A percentile compares a stretch with the other conserved stretches of the same genome.
phyloP scores from a whole-genome alignment of 2,888 invertebrate species.

The Chesias legatella region DNA sequence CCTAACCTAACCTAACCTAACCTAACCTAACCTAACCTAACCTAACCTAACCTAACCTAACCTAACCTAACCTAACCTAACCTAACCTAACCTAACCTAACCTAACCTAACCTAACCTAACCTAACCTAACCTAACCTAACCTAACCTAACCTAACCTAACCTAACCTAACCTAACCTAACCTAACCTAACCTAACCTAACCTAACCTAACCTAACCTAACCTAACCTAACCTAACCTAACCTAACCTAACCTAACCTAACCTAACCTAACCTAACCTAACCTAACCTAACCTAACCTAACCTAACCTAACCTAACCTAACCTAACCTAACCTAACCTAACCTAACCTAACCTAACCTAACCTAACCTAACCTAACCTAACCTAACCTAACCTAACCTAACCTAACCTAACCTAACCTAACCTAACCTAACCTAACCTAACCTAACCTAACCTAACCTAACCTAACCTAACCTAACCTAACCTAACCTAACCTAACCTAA shows the following conservation, averaged over 20 bases:
- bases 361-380: constrained; percentile 20
- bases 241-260: constrained; percentile 24
- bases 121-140: constrained; percentile 25
- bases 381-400: constrained; percentile 24
- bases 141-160: constrained; percentile 26
- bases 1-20: constrained; percentile 30
- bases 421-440: constrained; percentile 26
- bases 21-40: constrained; percentile 33
- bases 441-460: constrained; percentile 20
- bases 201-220: constrained; percentile 16
- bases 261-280: constrained; percentile 23
- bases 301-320: constrained; percentile 25
- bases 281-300: constrained; percentile 23
- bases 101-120: constrained; percentile 23
- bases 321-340: constrained; percentile 25
- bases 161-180: constrained; percentile 17
- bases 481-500: constrained; percentile 26
- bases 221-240: constrained; percentile 22
- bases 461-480: constrained; percentile 21
- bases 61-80: constrained; percentile 29
- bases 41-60: constrained; percentile 32
- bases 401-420: constrained; percentile 24
- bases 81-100: constrained; percentile 27
- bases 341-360: constrained; percentile 24
- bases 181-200: constrained; percentile 19